Base-by-base conservation (phyloP, 2,113 vertebrate genomes). In the Petroica traversi region DNA sequence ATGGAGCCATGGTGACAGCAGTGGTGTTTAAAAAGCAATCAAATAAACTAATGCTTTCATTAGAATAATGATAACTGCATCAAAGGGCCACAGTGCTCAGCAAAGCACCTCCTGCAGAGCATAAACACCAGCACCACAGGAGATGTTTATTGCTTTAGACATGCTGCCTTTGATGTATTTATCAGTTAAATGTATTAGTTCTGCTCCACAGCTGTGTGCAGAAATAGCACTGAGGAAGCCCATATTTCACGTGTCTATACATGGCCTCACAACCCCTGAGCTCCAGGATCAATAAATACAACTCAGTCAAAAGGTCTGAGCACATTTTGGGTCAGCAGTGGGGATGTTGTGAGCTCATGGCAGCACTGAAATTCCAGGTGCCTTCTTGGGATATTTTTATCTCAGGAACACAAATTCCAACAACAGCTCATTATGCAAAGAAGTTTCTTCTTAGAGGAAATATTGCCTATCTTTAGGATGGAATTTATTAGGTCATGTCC, bases 181-280 rank as follows among this genome's bases (percentile, higher is more conserved):
- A 97, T 97, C 96, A 97, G 92, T 78, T 95, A 96, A 97, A 96
- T 87, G 76, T 94, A 97, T 98, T 97, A 92, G 96, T 97, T 97
- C 97, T 96, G 93, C 97, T 96, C 93, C 20, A 19, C 92, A 95
- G 94, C 91, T 69, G 75, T 83, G 75, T 62, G 86, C 75, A 84
- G 88, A 95, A 96, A 92, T 74, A 90, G 94, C 84, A 61, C 88
- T 71, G 92, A 85, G 85, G 75, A 95, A 93, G 78, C 36, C 74
- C 36, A 22, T 68, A 72, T 94, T 95, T 96, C 92, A 80, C 40
- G 20, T 89, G 67, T 75, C 89, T 94, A n/a, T 83, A 89, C 74
- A 88, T 75, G 88, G 82, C 64, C 85, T 22, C 83, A 51, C 46
- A 83, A 69, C 79, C 71, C 83, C 81, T 64, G 63, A 80, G 81